Percentiles rank a stretch among this genome's conserved stretches.
These are phyloP conservation scores for Porites cylindrica DNA, from an alignment of 92 coral and sea anemone species.

Conservation along the genomic window DNA sequence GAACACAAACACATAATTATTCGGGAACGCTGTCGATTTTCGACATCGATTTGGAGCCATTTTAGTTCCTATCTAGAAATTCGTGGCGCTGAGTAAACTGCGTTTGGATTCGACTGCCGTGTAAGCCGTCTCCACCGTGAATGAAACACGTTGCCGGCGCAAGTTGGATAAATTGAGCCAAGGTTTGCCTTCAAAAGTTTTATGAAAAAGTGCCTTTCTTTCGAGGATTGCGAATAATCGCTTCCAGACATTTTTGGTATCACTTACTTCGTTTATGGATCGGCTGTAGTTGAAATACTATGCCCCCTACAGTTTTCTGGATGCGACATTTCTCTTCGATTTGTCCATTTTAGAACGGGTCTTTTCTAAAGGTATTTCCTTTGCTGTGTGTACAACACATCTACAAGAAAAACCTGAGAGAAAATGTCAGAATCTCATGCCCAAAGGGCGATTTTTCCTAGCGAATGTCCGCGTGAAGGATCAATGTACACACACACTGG, in stretches of 20 bases:
- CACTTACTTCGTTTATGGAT: conserved; percentile 14
- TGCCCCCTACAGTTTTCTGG: conserved; percentile 56
- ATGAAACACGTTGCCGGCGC: conserved; percentile 33
- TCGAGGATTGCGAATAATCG: not conserved
- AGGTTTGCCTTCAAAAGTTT: conserved; percentile 22
- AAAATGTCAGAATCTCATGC: conserved; percentile 49
- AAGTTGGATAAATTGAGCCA: conserved; percentile 28
- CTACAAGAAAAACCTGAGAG: not conserved
- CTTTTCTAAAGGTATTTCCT: not conserved
- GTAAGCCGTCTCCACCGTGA: not conserved
- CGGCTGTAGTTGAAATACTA: conserved; percentile 32
- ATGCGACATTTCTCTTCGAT: conserved; percentile 33
- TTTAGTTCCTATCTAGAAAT: conserved; percentile 3
- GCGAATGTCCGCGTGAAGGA: conserved; percentile 36
- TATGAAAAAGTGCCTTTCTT: not conserved
- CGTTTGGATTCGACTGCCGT: not conserved
- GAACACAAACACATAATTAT: conserved; percentile 7
- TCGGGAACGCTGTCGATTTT: not conserved
- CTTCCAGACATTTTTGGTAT: conserved; percentile 7
- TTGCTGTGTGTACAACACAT: not conserved
- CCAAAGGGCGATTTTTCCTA: conserved; percentile 33
- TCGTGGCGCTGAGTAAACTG: not conserved
- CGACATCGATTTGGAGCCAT: conserved; percentile 3
- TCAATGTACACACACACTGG: conserved; percentile 38
- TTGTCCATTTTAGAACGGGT: conserved; percentile 12